Base-by-base conservation (phyloP, 2,888 invertebrate species). In the Cantharis rustica region DNA sequence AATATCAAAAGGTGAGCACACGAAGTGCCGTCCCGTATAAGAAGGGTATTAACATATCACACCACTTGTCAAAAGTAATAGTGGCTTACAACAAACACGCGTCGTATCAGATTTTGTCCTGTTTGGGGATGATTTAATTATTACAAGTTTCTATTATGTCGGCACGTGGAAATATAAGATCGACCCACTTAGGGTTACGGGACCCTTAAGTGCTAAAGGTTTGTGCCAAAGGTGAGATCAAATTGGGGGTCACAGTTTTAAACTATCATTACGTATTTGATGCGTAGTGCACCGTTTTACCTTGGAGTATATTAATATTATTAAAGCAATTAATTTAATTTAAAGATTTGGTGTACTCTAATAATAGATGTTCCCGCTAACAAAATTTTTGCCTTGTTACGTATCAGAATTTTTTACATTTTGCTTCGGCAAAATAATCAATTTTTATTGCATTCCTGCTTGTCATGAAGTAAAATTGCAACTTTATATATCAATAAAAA, bases 121-220 rank as follows among this genome's bases (percentile, higher is more conserved):
- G 76, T 75, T 76, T 76, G 64, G 76, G 78, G 76, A 78, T 78
- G 78, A 78, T 72, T 69, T 62, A 61, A 68, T 76, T 62, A 78
- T 76, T 76, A 78, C 75, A 72, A 71, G 70, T 72, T 69, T 69
- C 75, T 68, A 76, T 76, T 73, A 64, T 71, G 76, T 72, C 73
- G 78, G 71, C 78, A 76, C 78, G 78, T 76, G 78, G 71, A 71
- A 27, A 61, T 72, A 62, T 76, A 78, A 74, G 73, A 74, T 73
- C 76, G 72, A 70, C 78, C 78, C 76, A 76, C 71, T 74, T 61
- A 26, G 72, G 78, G 75, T 31, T 71, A 16, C 64, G 69, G 73
- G 71, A 73, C 73, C 73, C 68, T 76, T 69, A 73, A 76, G 73
- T 61, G 74, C 72, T 66, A 76, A 74, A 76, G 75, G 78, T 73